Evolutionary conservation across 2,113 vertebrate genomes (phyloP).

Genomic region (Callorhinus ursinus): DNA sequence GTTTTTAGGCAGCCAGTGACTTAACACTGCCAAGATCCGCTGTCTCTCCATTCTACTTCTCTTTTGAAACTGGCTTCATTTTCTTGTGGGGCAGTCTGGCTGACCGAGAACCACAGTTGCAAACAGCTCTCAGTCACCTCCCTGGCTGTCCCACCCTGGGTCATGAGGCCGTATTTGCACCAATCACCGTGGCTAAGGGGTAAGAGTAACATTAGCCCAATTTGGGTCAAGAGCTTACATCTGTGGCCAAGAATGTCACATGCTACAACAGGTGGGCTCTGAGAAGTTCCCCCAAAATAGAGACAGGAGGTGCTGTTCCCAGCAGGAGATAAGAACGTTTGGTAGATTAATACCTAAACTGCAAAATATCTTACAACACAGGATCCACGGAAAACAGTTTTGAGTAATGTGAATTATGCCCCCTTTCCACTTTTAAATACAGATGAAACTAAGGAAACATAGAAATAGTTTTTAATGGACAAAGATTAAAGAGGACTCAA

Average conservation of each 20-base stretch:
- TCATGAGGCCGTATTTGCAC: not conserved
- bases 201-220: not conserved
- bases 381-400: not conserved
- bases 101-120: not conserved
- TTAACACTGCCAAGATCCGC: not conserved
- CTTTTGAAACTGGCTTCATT: not conserved
- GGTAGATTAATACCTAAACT: not conserved
- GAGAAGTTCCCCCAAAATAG: not conserved
- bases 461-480: not conserved
- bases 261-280: not conserved
- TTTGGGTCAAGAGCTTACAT: not conserved
- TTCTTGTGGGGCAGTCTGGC: not conserved
- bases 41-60: not conserved
- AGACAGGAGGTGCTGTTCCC: not conserved
- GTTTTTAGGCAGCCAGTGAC: not conserved
- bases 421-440: not conserved
- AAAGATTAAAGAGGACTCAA: not conserved
- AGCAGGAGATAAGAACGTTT: not conserved
- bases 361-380: not conserved
- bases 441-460: not conserved
- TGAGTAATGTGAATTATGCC: not conserved
- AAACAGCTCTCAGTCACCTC: not conserved
- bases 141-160: too few relatives aligned
- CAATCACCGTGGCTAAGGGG: not conserved
- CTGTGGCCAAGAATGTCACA: not conserved